Base-by-base conservation (phyloP, 1,140 invertebrate species). In the Apis florea region DNA sequence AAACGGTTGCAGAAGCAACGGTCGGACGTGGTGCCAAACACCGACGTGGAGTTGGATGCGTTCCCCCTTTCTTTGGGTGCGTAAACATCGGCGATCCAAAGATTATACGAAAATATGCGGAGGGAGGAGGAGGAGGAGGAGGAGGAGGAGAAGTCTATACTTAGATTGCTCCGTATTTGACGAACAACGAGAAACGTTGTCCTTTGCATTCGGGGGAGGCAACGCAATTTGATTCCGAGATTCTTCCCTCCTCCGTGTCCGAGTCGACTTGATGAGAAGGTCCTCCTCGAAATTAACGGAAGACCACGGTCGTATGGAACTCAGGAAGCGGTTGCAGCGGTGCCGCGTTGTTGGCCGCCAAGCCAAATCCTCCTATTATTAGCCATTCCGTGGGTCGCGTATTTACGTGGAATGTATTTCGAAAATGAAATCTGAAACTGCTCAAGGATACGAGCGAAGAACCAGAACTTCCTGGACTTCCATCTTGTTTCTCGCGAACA, bases 301-400 rank as follows among this genome's bases (percentile, higher is more conserved):
- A 88, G 80, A 87, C 86, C 86, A 88, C 84, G 82, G 79, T 78
- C 86, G 83, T 87, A 83, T 88, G 89, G 85, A 89, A 83, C 73
- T 86, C 78, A 69, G 84, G 69, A 81, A 81, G 82, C 61, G 69
- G 71, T 70, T 79, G 72, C 82, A 73, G 70, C 74, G 13, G n/a
- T 61, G 83, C 75, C 83, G 82, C 87, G 86, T 86, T 87, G 88
- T 88, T 90, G 90, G 89, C 90, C 82, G 79, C 82, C 87, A 90
- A 85, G 86, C 90, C 89, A 91, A 91, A 75, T 89, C 72, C 76
- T 88, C 83, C 92, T 93, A 93, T 93, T 93, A 90, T 93, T 93
- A 93, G 92, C 89, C 80, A 88, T 92, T 91, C 89, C 84, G 81
- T 84, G 75, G 86, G 88, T 87, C 88, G 86, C 63, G 88, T 89